A percentile compares a stretch with the other conserved stretches of the same genome.
Conservation (phyloP, 2,888 invertebrate genomes). For the Trissonchulus latispiculum region DNA sequence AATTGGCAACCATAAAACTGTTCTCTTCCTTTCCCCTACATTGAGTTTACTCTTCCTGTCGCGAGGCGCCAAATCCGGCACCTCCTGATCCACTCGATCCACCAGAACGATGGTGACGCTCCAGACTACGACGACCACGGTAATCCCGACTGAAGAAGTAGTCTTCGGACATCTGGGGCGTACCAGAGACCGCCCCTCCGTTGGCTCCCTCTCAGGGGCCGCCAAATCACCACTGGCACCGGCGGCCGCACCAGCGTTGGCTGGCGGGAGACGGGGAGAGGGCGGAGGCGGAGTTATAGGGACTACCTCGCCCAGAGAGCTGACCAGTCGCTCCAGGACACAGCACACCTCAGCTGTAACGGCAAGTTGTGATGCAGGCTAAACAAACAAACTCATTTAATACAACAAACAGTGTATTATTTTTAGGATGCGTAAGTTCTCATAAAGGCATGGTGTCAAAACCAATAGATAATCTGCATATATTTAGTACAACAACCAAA, state of each 20-base stretch:
- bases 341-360: conserved; percentile 22
- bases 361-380: conserved; percentile 30
- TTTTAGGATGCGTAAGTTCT: neutral
- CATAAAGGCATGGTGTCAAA: neutral
- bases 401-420: neutral
- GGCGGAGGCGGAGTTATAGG: conserved; percentile 24
- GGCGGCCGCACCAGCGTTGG: neutral
- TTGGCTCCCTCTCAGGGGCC: conserved; percentile 36
- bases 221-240: conserved; percentile 20
- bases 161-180: neutral
- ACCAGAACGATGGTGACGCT: neutral
- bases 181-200: neutral
- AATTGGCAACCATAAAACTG: no score
- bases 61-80: no score
- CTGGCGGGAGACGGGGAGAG: conserved; percentile 16
- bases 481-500: neutral
- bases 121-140: neutral
- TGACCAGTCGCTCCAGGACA: conserved; percentile 24
- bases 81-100: no score
- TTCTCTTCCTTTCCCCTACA: no score
- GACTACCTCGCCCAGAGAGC: conserved; percentile 21
- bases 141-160: neutral
- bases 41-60: no score
- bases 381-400: conserved; percentile 7
- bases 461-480: neutral